Evolutionary conservation across 1,140 invertebrate species (phyloP).

Genomic region (Pachypsylla venusta): DNA sequence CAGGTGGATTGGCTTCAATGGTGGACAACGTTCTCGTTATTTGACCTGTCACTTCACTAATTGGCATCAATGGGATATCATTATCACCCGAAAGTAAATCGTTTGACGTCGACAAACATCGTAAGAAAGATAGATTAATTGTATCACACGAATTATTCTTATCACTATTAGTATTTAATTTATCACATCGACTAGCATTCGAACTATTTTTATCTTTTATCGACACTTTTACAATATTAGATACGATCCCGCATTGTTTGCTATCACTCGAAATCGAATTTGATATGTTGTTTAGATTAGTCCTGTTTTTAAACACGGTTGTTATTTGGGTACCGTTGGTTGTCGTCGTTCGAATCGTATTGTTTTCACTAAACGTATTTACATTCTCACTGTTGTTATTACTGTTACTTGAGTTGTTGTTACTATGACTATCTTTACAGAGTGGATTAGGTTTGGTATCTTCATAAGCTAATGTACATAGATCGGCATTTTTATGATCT

Average conservation of each 20-base stretch:
- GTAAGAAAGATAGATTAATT: not conserved
- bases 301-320: conserved; percentile 5
- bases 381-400: not conserved
- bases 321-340: conserved; percentile 5
- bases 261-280: not conserved
- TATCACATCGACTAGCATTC: too few relatives aligned
- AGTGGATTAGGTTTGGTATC: not conserved
- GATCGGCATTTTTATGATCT: conserved; percentile 30
- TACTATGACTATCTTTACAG: not conserved
- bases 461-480: not conserved
- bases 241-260: not conserved
- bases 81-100: not conserved
- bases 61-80: not conserved
- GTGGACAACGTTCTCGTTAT: conserved; percentile 21
- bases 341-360: not conserved
- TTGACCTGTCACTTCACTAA: conserved; percentile 29
- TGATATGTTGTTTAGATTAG: too few relatives aligned
- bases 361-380: not conserved
- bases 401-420: not conserved
- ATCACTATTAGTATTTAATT: too few relatives aligned
- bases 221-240: conserved; percentile 2
- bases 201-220: not conserved
- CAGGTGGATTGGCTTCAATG: conserved; percentile 9
- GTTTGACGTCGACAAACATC: not conserved
- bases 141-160: too few relatives aligned